Percentiles rank a stretch among this genome's conserved stretches.
Evolutionary conservation across 2,113 vertebrate species (phyloP).

Genomic region (Eonycteris spelaea): DNA sequence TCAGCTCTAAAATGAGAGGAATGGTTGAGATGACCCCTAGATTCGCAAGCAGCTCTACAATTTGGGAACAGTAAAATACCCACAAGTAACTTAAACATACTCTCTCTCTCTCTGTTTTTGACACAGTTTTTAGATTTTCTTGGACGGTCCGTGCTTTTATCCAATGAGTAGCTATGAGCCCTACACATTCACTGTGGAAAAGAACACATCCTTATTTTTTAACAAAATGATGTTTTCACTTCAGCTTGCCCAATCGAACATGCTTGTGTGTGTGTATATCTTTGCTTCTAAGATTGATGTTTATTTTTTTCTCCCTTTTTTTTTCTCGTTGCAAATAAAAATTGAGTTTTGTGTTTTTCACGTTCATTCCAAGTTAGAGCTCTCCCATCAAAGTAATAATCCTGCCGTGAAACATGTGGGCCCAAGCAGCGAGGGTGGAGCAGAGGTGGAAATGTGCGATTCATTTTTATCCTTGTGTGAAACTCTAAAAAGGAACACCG

Average conservation of each 20-base stretch:
- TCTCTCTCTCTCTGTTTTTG: background rate
- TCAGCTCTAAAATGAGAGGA: rapidly evolving
- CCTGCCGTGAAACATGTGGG: background rate
- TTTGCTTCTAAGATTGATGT: background rate
- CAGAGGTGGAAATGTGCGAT: rapidly evolving
- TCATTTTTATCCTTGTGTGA: background rate
- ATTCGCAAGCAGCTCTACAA: background rate
- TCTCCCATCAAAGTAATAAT: background rate
- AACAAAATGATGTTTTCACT: background rate
- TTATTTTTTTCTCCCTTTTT: background rate
- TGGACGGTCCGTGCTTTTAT: background rate
- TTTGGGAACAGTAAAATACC: background rate
- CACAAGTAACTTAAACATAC: background rate
- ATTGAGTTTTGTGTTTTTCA: background rate
- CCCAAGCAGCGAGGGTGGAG: background rate
- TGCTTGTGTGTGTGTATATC: no score
- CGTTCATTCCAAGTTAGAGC: background rate
- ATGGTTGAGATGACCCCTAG: background rate
- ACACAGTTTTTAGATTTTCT: background rate
- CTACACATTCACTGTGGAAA: background rate
- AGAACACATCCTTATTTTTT: background rate
- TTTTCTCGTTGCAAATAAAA: background rate
- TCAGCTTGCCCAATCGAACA: rapidly evolving
- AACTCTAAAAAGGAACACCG: background rate
- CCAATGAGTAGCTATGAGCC: background rate